A percentile compares a stretch with the other conserved stretches of the same genome.
phyloP scores from a whole-genome alignment of 2,888 invertebrate species.

The Plebejus melissa region DNA sequence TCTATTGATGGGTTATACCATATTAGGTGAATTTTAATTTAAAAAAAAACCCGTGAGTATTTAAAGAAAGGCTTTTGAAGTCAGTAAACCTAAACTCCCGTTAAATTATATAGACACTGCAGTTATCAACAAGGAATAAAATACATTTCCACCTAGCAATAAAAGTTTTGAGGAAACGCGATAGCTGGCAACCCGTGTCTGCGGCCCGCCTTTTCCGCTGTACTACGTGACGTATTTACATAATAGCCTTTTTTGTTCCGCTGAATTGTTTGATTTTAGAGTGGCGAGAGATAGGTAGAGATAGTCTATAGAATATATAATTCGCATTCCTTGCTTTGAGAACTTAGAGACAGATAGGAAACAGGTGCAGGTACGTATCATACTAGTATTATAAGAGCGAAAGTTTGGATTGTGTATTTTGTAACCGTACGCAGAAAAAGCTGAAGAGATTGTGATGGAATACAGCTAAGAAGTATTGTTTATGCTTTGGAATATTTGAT shows the following conservation, averaged over 20 bases:
- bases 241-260: constrained; percentile 9
- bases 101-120: background rate
- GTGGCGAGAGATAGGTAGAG: background rate
- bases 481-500: too few species aligned
- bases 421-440: too few species aligned
- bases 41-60: too few species aligned
- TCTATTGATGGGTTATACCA: too few species aligned
- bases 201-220: constrained; percentile 9
- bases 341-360: background rate
- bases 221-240: background rate
- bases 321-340: background rate
- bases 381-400: too few species aligned
- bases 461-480: too few species aligned
- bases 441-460: too few species aligned
- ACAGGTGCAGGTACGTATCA: background rate
- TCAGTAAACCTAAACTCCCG: background rate
- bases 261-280: constrained; percentile 2
- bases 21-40: too few species aligned
- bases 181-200: constrained; percentile 2
- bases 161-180: background rate
- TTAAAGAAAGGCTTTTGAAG: too few species aligned
- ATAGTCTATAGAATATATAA: background rate
- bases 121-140: background rate
- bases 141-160: background rate
- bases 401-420: too few species aligned